Conservation (phyloP, 2,797 vertebrate genomes). For the Anabacerthia variegaticeps region DNA sequence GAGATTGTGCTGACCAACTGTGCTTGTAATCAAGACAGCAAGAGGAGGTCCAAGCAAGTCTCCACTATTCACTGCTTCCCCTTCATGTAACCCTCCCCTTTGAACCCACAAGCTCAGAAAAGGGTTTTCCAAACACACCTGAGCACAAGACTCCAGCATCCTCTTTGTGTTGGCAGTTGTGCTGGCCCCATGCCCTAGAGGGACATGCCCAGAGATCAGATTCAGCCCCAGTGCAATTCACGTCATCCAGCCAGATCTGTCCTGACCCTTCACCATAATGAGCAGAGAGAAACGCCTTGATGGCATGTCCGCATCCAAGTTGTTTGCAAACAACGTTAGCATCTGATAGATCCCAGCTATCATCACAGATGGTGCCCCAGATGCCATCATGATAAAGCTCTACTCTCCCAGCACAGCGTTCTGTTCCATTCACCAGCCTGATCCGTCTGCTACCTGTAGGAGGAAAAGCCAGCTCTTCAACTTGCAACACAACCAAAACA, state of each 20-base stretch:
- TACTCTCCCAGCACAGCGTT: constrained; percentile 65
- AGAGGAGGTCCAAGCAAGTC: not conserved
- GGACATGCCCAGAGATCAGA: constrained; percentile 59
- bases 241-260: constrained; percentile 60
- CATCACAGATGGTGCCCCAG: constrained; percentile 74
- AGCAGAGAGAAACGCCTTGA: not conserved
- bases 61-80: not conserved
- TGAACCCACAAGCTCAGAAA: not conserved
- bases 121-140: constrained; percentile 12
- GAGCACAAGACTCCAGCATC: constrained; percentile 75
- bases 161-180: constrained; percentile 66
- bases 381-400: constrained; percentile 56
- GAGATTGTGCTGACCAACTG: not conserved
- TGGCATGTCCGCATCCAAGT: constrained; percentile 62
- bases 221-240: constrained; percentile 64
- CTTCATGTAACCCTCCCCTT: not conserved
- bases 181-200: constrained; percentile 12
- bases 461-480: not conserved
- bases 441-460: constrained; percentile 39
- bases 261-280: constrained; percentile 49
- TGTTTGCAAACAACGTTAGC: constrained; percentile 70
- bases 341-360: constrained; percentile 65
- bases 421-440: constrained; percentile 53
- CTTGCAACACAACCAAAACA: not conserved
- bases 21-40: not conserved